Percentiles rank a stretch among this genome's conserved stretches.
Evolutionary conservation across 2,113 vertebrate species (phyloP).

Genomic region (Etia nguti): DNA sequence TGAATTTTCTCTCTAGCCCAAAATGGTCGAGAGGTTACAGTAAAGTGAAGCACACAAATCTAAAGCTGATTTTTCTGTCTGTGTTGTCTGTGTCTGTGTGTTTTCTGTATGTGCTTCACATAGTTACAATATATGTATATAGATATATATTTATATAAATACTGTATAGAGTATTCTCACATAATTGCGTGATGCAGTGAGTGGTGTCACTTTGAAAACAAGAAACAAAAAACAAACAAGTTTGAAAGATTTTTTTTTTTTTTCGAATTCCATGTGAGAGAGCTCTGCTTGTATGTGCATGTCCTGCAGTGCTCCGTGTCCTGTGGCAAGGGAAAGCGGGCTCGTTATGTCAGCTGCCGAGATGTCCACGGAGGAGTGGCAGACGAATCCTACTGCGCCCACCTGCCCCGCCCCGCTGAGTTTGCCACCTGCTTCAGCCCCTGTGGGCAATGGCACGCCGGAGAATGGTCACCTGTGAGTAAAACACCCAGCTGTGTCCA

Average conservation of each 20-base stretch:
- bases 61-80: not conserved
- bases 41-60: not conserved
- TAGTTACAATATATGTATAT: no score
- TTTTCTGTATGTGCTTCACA: no score
- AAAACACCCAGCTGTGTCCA: slow-evolving; percentile 4
- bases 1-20: not conserved
- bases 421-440: slow-evolving; percentile 81
- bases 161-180: not conserved
- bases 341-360: slow-evolving; percentile 92
- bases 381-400: slow-evolving; percentile 82
- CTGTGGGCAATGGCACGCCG: slow-evolving; percentile 89
- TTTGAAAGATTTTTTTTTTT: not conserved
- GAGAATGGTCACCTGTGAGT: slow-evolving; percentile 92
- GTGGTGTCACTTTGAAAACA: not conserved
- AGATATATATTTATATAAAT: fast-evolving
- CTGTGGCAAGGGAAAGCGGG: slow-evolving; percentile 85
- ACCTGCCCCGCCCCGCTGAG: slow-evolving; percentile 83
- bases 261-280: not conserved
- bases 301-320: slow-evolving; percentile 85
- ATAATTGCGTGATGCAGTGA: not conserved
- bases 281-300: not conserved
- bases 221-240: not conserved
- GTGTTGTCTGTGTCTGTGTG: no score
- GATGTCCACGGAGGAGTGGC: slow-evolving; percentile 80
- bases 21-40: not conserved